Base-by-base conservation (phyloP, 2,888 invertebrate genomes). In the Agriopis aurantiaria region DNA sequence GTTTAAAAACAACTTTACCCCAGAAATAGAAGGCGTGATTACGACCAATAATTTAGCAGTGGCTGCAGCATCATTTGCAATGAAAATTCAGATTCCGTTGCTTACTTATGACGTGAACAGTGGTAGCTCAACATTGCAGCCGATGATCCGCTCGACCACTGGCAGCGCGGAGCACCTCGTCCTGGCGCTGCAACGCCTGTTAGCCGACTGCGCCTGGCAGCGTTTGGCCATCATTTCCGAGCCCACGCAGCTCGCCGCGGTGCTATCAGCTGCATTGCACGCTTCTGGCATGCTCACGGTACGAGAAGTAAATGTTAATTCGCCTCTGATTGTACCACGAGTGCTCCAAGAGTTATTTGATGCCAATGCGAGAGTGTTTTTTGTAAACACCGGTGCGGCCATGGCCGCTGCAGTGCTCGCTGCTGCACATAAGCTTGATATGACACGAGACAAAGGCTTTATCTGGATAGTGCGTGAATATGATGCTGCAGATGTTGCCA, bases 121-220 rank as follows among this genome's bases (percentile, higher is more conserved):
- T 9, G 40, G 40, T 6, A n/a, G 12, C 8, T n/a, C 6, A 33
- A 33, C 8, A n/a, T 12, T 12, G n/a, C 40, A 6, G 8, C n/a
- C n/a, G 40, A 33, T 5, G 33, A 33, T 33, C 33, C 33, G 33
- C 33, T 33, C 55, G n/a, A 40, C 51, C 12, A 17, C 17, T 5
- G 52, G 63, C 61, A n/a, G 17, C n/a, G 8, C 56, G 2, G 41
- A 48, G 57, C 14, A 58, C 45, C 23, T 49, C 75, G 69, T 60
- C 66, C 40, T 23, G 12, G 48, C 46, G 55, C 68, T 40, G 23
- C 33, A 8, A 53, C 43, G 43, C 48, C 8, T 62, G 43, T 4
- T 55, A 76, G 48, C 76, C 41, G 67, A 12, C 51, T 61, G 61
- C 52, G 17, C 52, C 3, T 61, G 61, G 61, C 41, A n/a, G 43